Percentiles rank a stretch among this genome's conserved stretches.
Conservation (phyloP, 2,888 invertebrate species). For the Pristionchus mayeri region DNA sequence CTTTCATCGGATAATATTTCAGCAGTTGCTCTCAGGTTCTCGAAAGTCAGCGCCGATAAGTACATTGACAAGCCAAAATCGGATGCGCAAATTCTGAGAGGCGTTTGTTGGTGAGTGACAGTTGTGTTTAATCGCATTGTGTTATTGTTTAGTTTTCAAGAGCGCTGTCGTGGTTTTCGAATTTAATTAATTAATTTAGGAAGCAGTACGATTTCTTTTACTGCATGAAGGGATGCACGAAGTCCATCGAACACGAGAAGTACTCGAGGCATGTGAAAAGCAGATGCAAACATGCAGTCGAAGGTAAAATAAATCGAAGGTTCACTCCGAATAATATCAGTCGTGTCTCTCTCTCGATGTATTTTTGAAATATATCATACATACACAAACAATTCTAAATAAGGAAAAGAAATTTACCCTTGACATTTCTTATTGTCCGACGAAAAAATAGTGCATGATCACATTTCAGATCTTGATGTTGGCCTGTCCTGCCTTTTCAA, state of each 20-base stretch:
- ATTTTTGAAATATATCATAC: too few species aligned
- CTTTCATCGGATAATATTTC: neutral
- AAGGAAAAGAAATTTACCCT: too few species aligned
- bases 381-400: too few species aligned
- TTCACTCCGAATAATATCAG: too few species aligned
- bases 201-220: constrained; percentile 48
- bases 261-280: constrained; percentile 33
- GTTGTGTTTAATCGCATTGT: too few species aligned
- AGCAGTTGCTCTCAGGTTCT: neutral
- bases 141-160: too few species aligned
- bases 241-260: constrained; percentile 46
- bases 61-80: constrained; percentile 35
- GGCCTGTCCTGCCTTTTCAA: constrained; percentile 61
- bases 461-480: constrained; percentile 59
- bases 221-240: constrained; percentile 48
- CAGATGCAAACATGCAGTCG: constrained; percentile 8
- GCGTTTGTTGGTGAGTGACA: constrained; percentile 44
- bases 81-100: neutral
- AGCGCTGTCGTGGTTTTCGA: too few species aligned
- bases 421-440: too few species aligned
- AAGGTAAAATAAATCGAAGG: constrained; percentile 32
- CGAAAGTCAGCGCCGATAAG: neutral
- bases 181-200: too few species aligned
- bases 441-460: too few species aligned
- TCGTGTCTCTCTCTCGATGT: too few species aligned